Percentiles rank a stretch among this genome's conserved stretches.
Conservation (phyloP, 2,113 vertebrate genomes). For the Elephas maximus region DNA sequence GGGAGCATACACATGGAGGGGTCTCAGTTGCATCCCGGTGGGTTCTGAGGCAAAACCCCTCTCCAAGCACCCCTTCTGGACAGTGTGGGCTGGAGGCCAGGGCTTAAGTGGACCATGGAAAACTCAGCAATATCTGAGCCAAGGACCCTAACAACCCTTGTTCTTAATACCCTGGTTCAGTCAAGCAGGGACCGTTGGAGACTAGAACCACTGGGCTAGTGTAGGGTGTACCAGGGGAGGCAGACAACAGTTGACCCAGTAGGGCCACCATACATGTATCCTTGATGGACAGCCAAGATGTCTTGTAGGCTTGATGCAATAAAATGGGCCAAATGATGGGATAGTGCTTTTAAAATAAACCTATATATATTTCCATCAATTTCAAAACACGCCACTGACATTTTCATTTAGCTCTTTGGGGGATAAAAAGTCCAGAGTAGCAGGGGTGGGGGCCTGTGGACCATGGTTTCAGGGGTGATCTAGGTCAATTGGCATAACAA, state of each 20-base stretch:
- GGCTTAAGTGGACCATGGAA: not conserved
- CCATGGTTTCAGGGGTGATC: no score
- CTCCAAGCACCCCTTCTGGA: not conserved
- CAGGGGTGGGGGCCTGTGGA: no score
- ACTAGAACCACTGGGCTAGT: not conserved
- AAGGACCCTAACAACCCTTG: no score
- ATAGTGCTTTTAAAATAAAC: not conserved
- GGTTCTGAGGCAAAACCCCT: not conserved
- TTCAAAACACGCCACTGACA: not conserved
- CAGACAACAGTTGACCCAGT: not conserved
- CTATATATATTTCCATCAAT: not conserved
- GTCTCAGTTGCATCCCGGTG: not conserved
- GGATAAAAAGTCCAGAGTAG: not conserved
- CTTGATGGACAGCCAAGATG: not conserved
- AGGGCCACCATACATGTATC: not conserved
- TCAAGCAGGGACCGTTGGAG: not conserved
- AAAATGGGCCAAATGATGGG: not conserved
- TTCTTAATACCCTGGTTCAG: not conserved
- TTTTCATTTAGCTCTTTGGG: not conserved
- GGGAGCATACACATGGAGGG: not conserved
- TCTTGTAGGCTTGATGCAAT: not conserved
- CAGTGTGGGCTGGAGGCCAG: not conserved
- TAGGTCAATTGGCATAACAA: no score
- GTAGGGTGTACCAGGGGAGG: fast-evolving
- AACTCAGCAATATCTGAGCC: not conserved